Conservation (phyloP, 2,888 invertebrate genomes). For the Ornithoptera alexandrae region DNA sequence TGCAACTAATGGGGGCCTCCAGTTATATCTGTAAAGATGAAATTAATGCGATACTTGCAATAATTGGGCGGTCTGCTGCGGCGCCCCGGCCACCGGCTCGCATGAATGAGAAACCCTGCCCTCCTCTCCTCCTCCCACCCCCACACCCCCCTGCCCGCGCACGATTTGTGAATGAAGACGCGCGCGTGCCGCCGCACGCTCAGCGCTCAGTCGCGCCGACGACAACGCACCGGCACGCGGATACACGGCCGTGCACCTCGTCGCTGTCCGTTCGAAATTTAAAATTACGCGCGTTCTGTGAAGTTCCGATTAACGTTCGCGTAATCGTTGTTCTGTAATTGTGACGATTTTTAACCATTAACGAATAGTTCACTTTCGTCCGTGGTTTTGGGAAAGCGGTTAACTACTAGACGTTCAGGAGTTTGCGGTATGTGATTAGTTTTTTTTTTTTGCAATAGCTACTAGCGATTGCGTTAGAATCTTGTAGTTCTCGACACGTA, state of each 20-base stretch:
- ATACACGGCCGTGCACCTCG: slow-evolving; percentile 50
- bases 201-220: slow-evolving; percentile 69
- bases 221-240: slow-evolving; percentile 66
- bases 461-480: slow-evolving; percentile 42
- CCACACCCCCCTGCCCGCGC: slow-evolving; percentile 61
- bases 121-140: slow-evolving; percentile 48
- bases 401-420: slow-evolving; percentile 50
- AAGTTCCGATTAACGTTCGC: slow-evolving; percentile 32
- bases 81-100: slow-evolving; percentile 37
- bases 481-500: slow-evolving; percentile 63
- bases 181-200: slow-evolving; percentile 50
- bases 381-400: slow-evolving; percentile 52
- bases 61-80: slow-evolving; percentile 28
- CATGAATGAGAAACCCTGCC: slow-evolving; percentile 64
- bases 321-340: slow-evolving; percentile 37
- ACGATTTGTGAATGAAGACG: slow-evolving; percentile 75
- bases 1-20: too few relatives aligned
- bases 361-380: slow-evolving; percentile 22
- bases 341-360: slow-evolving; percentile 34
- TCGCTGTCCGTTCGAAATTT: slow-evolving; percentile 61
- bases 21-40: background rate
- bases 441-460: slow-evolving; percentile 45
- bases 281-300: slow-evolving; percentile 54
- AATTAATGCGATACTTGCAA: background rate
- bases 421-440: slow-evolving; percentile 69